Base-by-base conservation (phyloP, 2,113 vertebrate genomes). In the Ellobius talpinus region DNA sequence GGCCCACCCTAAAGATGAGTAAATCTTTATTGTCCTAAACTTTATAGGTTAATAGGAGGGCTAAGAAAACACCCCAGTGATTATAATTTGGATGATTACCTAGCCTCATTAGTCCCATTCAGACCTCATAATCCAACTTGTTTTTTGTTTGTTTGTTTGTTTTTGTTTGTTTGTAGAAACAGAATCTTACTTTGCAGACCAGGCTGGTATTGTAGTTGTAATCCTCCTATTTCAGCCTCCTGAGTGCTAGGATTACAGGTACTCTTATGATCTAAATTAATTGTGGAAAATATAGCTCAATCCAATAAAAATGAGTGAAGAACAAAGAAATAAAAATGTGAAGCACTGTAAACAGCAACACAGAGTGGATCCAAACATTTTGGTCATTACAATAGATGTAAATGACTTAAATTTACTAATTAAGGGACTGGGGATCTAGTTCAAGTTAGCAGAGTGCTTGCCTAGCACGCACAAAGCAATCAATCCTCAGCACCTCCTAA, bases 61-160 rank as follows among this genome's bases (percentile, higher is more conserved):
- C 84, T 58, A 77, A 90, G 77, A 58, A 74, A 95, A 47, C 63
- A 89, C 16, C 29, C n/a, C 76, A 85, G 9, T 65, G 36, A 70
- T 79, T 96, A n/a, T 87, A 91, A 97, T 94, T 88, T 72, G 31
- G 39, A 92, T 82, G 58, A 96, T 88, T 76, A 70, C n/a, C 45
- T 39, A 47, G 50, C 6, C 85, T 58, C 42, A 47, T 81, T 68
- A 91, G 31, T 52, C 66, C 61, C n/a, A 55, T 50, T 79, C 33
- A 65, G 74, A n/a, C 3, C 74, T 90, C 87, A n/a, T 16, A 66
- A 85, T 63, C 87, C 81, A 76, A 92, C 12, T 93, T 77, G 66
- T 50, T 82, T 50, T n/a, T n/a, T n/a, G n/a, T n/a, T 84, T 52
- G 89, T 84, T 52, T 42, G n/a, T 86, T 66, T 86, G 82, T 55